phyloP scores from a whole-genome alignment of 1,140 invertebrate species.

The Drosophila neocordata region DNA sequence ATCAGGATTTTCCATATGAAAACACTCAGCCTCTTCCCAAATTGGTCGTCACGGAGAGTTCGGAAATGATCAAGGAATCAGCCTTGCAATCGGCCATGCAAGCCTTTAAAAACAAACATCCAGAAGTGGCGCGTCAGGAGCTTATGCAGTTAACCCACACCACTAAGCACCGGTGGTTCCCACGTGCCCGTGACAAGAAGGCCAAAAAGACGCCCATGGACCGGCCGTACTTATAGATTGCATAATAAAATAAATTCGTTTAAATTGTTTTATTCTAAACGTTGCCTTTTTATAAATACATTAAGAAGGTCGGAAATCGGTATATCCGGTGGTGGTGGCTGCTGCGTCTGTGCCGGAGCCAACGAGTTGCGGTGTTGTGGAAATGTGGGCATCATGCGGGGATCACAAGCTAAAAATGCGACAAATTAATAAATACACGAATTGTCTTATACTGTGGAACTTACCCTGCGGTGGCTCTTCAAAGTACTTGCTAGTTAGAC shows the following conservation, averaged over 20 bases:
- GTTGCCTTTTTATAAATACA: conserved; percentile 66
- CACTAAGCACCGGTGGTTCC: conserved; percentile 92
- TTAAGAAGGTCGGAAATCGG: conserved; percentile 90
- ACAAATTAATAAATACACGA: conserved; percentile 61
- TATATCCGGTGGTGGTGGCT: conserved; percentile 85
- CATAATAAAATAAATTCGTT: conserved; percentile 61
- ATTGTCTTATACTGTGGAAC: conserved; percentile 61
- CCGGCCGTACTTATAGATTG: conserved; percentile 88
- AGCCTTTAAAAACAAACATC: conserved; percentile 87
- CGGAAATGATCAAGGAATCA: conserved; percentile 86
- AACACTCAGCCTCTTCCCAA: conserved; percentile 89
- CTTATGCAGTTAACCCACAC: conserved; percentile 90
- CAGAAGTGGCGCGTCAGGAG: conserved; percentile 86
- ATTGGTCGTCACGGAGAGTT: conserved; percentile 63
- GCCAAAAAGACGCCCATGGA: conserved; percentile 88
- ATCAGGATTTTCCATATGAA: conserved; percentile 92
- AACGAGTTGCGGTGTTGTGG: conserved; percentile 93
- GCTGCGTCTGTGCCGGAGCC: conserved; percentile 84
- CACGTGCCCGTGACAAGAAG: conserved; percentile 86
- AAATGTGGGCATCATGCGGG: conserved; percentile 98
- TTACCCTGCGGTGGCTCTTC: conserved; percentile 96
- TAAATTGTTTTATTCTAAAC: conserved; percentile 56
- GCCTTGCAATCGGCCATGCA: conserved; percentile 85
- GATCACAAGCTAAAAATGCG: conserved; percentile 91
- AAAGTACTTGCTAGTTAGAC: conserved; percentile 97